Evolutionary conservation across 1,140 invertebrate species (phyloP).

Genomic region (Eurosta solidaginis): DNA sequence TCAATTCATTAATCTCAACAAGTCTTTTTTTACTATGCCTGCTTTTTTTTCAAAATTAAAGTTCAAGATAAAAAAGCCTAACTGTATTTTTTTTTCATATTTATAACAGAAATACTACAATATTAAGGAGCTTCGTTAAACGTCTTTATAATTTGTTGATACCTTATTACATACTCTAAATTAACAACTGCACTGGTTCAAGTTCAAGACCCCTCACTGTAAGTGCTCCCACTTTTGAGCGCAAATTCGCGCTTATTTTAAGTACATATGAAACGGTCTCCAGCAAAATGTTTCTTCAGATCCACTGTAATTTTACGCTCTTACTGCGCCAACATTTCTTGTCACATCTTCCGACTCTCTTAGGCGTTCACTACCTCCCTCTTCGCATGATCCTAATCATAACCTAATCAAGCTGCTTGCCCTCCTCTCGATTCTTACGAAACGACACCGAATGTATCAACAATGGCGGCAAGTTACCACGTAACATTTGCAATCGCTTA

Average conservation of each 20-base stretch:
- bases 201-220: not conserved
- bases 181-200: not conserved
- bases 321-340: not conserved
- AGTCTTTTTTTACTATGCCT: too few species aligned
- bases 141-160: not conserved
- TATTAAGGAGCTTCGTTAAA: too few species aligned
- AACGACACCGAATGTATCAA: slow-evolving; percentile 57
- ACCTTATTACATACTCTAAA: not conserved
- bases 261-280: not conserved
- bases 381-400: not conserved
- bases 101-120: too few species aligned
- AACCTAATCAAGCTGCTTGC: slow-evolving; percentile 52
- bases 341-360: not conserved
- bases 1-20: too few species aligned
- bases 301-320: not conserved
- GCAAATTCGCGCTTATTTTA: not conserved
- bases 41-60: too few species aligned
- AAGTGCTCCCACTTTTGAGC: not conserved
- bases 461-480: slow-evolving; percentile 53
- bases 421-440: slow-evolving; percentile 52
- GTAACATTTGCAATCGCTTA: slow-evolving; percentile 54
- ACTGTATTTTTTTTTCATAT: too few species aligned
- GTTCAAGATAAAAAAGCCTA: too few species aligned
- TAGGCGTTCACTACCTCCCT: not conserved
- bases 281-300: not conserved